Conservation (phyloP, 2,888 invertebrate genomes). For the Crepidodera aurea region DNA sequence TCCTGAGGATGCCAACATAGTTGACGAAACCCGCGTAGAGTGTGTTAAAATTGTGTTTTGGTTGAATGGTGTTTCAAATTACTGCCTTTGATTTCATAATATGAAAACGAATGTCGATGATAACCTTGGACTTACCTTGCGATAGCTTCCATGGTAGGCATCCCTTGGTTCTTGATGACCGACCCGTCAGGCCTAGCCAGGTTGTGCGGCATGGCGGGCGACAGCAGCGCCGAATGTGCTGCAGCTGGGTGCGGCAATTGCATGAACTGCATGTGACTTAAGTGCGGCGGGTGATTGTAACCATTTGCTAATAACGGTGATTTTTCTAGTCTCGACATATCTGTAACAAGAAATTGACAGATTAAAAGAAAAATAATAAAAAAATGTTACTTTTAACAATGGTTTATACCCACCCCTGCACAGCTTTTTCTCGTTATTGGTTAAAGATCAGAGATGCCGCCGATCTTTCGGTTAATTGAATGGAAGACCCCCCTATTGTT, state of each 20-base stretch:
- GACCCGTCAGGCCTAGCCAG: constrained; percentile 84
- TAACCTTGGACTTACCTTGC: constrained; percentile 78
- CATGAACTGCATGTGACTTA: constrained; percentile 95
- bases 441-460: constrained; percentile 1
- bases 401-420: too few relatives aligned
- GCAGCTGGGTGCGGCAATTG: constrained; percentile 81
- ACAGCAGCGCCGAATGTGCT: constrained; percentile 80
- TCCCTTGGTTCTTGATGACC: constrained; percentile 82
- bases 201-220: constrained; percentile 89
- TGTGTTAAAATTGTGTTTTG: too few relatives aligned
- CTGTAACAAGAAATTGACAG: constrained; percentile 63
- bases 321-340: constrained; percentile 89
- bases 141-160: constrained; percentile 89
- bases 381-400: too few relatives aligned
- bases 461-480: constrained; percentile 10
- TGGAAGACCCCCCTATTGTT: constrained; percentile 19
- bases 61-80: too few relatives aligned
- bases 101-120: too few relatives aligned
- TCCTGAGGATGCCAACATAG: too few relatives aligned
- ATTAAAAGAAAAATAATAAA: not conserved
- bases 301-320: constrained; percentile 92
- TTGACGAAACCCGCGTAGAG: too few relatives aligned
- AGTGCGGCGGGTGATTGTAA: constrained; percentile 92
- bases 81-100: too few relatives aligned
- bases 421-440: too few relatives aligned